These are phyloP conservation scores for Spilosoma lubricipeda DNA, from an alignment of 2,888 invertebrate genomes.

Conservation along the genomic window DNA sequence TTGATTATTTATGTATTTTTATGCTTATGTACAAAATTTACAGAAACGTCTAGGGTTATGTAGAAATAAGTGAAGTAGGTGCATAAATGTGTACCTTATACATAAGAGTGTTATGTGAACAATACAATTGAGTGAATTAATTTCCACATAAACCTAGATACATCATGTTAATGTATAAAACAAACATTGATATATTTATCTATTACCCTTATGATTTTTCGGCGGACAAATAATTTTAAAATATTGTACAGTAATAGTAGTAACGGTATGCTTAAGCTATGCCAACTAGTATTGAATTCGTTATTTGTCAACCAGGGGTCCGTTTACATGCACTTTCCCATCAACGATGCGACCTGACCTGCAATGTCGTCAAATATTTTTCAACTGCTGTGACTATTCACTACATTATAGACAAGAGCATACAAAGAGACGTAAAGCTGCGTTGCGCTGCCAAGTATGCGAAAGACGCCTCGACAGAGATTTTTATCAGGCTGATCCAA, in stretches of 20 bases:
- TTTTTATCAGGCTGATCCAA: conserved; percentile 50
- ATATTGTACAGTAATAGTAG: no score
- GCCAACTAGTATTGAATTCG: background rate
- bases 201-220: no score
- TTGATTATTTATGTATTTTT: background rate
- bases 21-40: background rate
- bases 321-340: conserved; percentile 79
- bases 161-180: no score
- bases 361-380: conserved; percentile 79
- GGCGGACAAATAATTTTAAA: no score
- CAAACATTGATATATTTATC: no score
- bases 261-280: background rate
- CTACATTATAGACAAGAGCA: conserved; percentile 81
- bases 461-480: conserved; percentile 78
- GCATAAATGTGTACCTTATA: no score
- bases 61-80: no score
- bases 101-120: no score
- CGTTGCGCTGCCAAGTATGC: conserved; percentile 81
- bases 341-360: conserved; percentile 70
- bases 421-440: conserved; percentile 80
- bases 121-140: no score
- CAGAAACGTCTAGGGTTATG: background rate
- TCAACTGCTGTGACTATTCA: conserved; percentile 82
- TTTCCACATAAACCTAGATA: no score
- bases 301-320: conserved; percentile 64